Base-by-base conservation (phyloP, 2,113 vertebrate genomes). In the Cygnus atratus region DNA sequence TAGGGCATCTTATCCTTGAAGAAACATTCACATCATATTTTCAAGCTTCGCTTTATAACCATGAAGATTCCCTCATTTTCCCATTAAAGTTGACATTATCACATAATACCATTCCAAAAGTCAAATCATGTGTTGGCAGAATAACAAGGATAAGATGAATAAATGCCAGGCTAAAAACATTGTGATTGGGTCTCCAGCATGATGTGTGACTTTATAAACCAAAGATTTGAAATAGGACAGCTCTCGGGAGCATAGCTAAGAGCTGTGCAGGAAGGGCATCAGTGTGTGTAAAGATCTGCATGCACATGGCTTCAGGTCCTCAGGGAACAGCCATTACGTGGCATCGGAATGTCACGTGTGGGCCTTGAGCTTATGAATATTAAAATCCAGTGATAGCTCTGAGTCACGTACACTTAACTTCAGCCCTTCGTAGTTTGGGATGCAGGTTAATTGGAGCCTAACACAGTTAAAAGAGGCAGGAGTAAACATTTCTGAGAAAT, bases 211-310 rank as follows among this genome's bases (percentile, higher is more conserved):
- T 95, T 90, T 11, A 21, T 13, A 52, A 93, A 95, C 31, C 88
- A 59, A 20, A 87, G 48, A 52, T 77, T 67, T 89, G 80, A 96
- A 97, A 61, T 95, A 94, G 90, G 87, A 86, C 92, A 90, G 93
- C 41, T 94, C 94, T 90, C 96, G 33, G 28, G 88, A 73, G 97
- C 80, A 50, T 29, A 77, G 65, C 73, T 89, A 77, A 59, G 87
- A 96, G 92, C 82, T 83, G 73, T 21, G 54, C 89, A 43, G 94
- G 73, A 88, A 58, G 7, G 22, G 91, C 87, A 95, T 26, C 83
- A 59, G 72, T 75, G 83, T 80, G 81, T 62, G 85, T 79, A 77
- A 81, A 98, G 94, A 96, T 93, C 88, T 96, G 85, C 86, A 37
- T 44, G 91, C 70, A 70, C 39, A 28, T 39, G 95, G 91, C 88